Percentiles rank a stretch among this genome's conserved stretches.
These are phyloP conservation scores for Melitaea athalia DNA, from an alignment of 2,888 invertebrate species.

Conservation along the genomic window DNA sequence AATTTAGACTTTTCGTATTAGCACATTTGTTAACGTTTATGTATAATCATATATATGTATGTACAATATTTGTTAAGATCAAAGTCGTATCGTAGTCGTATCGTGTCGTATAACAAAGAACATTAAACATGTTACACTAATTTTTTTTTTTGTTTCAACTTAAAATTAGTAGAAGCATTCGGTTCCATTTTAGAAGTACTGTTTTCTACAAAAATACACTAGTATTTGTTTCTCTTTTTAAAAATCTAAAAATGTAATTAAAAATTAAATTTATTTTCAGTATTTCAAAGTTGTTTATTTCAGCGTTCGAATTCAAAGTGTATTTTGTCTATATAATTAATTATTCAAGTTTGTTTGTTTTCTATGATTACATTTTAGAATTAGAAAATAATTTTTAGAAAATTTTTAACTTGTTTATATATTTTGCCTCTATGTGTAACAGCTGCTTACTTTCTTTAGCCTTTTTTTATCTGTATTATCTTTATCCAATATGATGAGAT, in stretches of 20 bases:
- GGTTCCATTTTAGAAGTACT: conserved; percentile 37
- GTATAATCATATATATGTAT: no score
- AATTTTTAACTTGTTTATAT: no score
- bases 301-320: not conserved
- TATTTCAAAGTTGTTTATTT: not conserved
- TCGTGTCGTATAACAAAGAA: conserved; percentile 36
- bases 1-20: no score
- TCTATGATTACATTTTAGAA: no score
- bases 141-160: conserved; percentile 47
- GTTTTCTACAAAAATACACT: conserved; percentile 34
- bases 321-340: no score
- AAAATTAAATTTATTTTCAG: not conserved
- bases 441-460: no score
- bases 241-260: conserved; percentile 19
- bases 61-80: not conserved
- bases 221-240: conserved; percentile 22
- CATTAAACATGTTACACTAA: conserved; percentile 46
- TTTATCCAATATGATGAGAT: no score
- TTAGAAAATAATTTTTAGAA: no score
- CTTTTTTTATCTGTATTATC: no score
- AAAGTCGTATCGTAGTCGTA: conserved; percentile 1
- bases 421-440: no score
- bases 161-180: conserved; percentile 39
- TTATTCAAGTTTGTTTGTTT: no score
- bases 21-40: no score